Evolutionary conservation across 2,888 invertebrate genomes (phyloP).

Genomic region (Drosophila neonasuta): DNA sequence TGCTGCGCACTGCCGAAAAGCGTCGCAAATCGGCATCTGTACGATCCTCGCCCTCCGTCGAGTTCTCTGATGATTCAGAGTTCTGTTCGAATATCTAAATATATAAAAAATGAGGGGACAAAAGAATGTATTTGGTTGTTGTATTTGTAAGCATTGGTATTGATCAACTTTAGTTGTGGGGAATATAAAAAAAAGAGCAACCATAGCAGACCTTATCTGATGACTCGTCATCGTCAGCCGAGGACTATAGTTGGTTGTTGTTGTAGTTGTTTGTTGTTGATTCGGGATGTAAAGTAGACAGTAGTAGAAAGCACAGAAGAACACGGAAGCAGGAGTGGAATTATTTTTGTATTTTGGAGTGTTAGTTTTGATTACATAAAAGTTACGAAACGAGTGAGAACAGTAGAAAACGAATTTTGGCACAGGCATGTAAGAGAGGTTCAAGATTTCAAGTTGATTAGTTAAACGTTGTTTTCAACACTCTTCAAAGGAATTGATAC

Average conservation of each 20-base stretch:
- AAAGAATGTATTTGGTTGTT: neutral
- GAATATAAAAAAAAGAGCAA: slow-evolving; percentile 7
- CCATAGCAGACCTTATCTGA: slow-evolving; percentile 80
- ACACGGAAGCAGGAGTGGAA: slow-evolving; percentile 29
- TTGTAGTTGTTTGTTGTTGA: slow-evolving; percentile 46
- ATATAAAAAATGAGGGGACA: slow-evolving; percentile 34
- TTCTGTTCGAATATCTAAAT: slow-evolving; percentile 81
- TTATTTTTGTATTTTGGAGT: slow-evolving; percentile 21
- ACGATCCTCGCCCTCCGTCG: slow-evolving; percentile 84
- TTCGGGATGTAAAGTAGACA: slow-evolving; percentile 39
- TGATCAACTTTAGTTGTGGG: neutral
- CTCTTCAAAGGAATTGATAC: neutral
- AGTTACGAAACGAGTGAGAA: slow-evolving; percentile 23
- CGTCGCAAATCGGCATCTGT: slow-evolving; percentile 84
- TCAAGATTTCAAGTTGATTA: slow-evolving; percentile 40
- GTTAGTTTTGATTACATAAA: slow-evolving; percentile 53
- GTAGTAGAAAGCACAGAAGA: slow-evolving; percentile 40
- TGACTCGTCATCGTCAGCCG: slow-evolving; percentile 81
- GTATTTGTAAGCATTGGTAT: neutral
- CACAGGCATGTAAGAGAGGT: slow-evolving; percentile 65
- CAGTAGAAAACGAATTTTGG: slow-evolving; percentile 55
- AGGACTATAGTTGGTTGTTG: slow-evolving; percentile 67
- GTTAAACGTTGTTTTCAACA: slow-evolving; percentile 15
- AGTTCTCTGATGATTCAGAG: slow-evolving; percentile 83
- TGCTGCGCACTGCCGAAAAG: slow-evolving; percentile 85